Percentiles rank a stretch among this genome's conserved stretches.
Conservation (phyloP, 2,113 vertebrate genomes). For the Chloroceryle aenea region DNA sequence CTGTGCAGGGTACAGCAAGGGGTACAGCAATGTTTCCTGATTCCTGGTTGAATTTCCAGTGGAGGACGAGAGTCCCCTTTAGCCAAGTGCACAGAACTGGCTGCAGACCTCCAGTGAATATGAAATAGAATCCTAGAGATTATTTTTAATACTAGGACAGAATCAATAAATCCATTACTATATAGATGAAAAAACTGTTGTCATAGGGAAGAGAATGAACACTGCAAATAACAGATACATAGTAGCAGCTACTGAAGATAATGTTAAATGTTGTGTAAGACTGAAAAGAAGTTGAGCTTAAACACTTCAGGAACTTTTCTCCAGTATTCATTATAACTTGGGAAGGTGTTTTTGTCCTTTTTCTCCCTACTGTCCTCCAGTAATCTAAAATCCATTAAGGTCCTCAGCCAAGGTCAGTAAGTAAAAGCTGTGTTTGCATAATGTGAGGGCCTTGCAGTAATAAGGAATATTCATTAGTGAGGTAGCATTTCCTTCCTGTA, state of each 20-base stretch:
- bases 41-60: neutral
- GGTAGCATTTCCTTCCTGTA: neutral
- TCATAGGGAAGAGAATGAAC: neutral
- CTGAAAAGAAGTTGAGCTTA: neutral
- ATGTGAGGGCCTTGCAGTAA: neutral
- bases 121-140: neutral
- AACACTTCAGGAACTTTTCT: neutral
- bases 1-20: neutral
- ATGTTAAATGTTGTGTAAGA: neutral
- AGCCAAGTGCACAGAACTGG: neutral
- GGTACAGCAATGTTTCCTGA: neutral
- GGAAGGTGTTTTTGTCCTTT: neutral
- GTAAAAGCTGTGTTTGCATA: neutral
- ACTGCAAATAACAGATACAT: neutral
- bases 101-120: neutral
- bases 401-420: neutral
- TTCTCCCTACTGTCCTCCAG: neutral
- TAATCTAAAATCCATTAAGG: neutral
- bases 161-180: neutral
- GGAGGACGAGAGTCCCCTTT: neutral
- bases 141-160: neutral
- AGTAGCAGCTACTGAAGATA: neutral
- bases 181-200: neutral
- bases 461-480: rapidly evolving
- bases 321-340: neutral